Evolutionary conservation across 2,113 vertebrate genomes (phyloP).

Genomic region (Anas platyrhynchos): DNA sequence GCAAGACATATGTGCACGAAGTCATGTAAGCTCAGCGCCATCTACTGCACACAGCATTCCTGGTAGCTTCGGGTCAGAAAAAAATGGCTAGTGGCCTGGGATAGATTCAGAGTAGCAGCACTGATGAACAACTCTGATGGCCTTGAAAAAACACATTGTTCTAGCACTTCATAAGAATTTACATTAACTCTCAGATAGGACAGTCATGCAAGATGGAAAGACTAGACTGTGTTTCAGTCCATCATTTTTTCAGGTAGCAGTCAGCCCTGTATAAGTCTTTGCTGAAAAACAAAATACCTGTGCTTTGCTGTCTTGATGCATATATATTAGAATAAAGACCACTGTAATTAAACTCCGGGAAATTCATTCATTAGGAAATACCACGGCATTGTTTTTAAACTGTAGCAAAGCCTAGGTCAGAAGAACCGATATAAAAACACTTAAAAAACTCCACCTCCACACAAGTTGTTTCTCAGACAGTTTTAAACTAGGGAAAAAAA

Average conservation of each 20-base stretch:
- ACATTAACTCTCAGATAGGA: neutral
- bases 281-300: neutral
- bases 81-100: neutral
- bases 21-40: constrained; percentile 19
- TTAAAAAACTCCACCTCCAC: neutral
- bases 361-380: neutral
- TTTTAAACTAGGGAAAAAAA: neutral
- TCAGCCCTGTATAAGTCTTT: neutral
- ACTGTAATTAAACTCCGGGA: neutral
- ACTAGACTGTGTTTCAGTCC: neutral
- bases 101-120: too few species aligned
- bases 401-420: neutral
- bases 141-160: neutral
- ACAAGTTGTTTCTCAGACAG: neutral
- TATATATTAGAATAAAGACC: neutral
- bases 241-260: neutral
- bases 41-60: constrained; percentile 7
- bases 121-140: neutral
- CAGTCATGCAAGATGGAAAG: neutral
- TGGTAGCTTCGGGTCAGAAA: neutral
- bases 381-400: neutral
- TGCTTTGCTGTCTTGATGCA: neutral
- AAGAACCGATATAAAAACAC: neutral
- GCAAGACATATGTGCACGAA: neutral
- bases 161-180: neutral